A percentile compares a stretch with the other conserved stretches of the same genome.
phyloP scores from a whole-genome alignment of 2,797 vertebrate genomes.

The Orestias chungarensis region DNA sequence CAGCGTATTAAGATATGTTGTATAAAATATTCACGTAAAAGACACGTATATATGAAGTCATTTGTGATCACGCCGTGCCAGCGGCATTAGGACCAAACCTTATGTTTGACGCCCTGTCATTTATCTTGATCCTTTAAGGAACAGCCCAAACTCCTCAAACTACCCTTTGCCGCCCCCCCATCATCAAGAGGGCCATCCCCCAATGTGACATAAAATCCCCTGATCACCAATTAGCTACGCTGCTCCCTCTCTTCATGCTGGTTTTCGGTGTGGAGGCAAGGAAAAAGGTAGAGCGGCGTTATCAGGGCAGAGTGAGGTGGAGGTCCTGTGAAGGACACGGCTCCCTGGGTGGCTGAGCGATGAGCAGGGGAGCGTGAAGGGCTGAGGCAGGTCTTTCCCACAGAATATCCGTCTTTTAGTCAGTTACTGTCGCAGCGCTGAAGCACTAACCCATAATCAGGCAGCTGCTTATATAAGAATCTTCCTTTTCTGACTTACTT shows the following conservation, averaged over 20 bases:
- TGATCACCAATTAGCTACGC: slow-evolving; percentile 74
- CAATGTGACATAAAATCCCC: slow-evolving; percentile 52
- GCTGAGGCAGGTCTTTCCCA: slow-evolving; percentile 74
- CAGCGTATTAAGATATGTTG: background rate
- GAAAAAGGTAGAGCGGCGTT: slow-evolving; percentile 53
- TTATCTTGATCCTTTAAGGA: slow-evolving; percentile 55
- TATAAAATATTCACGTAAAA: slow-evolving; percentile 16
- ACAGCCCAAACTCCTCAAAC: slow-evolving; percentile 29
- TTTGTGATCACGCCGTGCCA: slow-evolving; percentile 19
- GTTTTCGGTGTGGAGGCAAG: slow-evolving; percentile 43
- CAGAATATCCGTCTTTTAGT: slow-evolving; percentile 59
- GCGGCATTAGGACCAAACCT: slow-evolving; percentile 10
- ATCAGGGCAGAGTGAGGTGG: slow-evolving; percentile 65
- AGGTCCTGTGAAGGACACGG: slow-evolving; percentile 77
- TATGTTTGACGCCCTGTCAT: slow-evolving; percentile 39
- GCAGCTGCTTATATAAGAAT: slow-evolving; percentile 25
- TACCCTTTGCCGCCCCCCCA: slow-evolving; percentile 35
- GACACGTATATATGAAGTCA: slow-evolving; percentile 23
- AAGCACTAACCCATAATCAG: slow-evolving; percentile 29
- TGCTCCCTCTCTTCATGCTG: slow-evolving; percentile 18
- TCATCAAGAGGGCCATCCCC: slow-evolving; percentile 56
- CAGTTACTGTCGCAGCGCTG: slow-evolving; percentile 44
- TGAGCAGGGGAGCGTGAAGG: slow-evolving; percentile 79
- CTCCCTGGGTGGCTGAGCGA: slow-evolving; percentile 77
- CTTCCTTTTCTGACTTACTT: slow-evolving; percentile 1